These are phyloP conservation scores for Druon quercuslanigerum DNA, from an alignment of 1,140 invertebrate genomes.

Conservation along the genomic window DNA sequence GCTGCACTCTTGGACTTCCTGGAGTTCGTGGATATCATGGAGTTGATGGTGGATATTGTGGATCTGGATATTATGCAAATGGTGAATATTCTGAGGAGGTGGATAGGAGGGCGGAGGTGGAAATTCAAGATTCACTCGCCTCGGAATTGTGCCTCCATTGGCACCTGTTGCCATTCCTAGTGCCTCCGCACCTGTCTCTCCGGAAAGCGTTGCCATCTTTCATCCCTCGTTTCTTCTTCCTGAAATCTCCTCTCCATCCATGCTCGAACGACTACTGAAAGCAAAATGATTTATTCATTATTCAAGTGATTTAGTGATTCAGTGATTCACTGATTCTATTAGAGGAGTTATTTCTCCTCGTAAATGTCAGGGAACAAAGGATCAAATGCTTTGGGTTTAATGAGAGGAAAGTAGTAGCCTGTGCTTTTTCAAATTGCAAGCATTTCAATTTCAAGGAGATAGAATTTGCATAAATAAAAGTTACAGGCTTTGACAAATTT, in stretches of 20 bases:
- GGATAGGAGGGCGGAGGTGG: slow-evolving; percentile 77
- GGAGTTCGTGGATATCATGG: not conserved
- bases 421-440: no score
- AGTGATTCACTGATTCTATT: no score
- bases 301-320: not conserved
- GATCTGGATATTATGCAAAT: slow-evolving; percentile 31
- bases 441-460: no score
- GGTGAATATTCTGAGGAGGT: slow-evolving; percentile 66
- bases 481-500: no score
- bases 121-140: slow-evolving; percentile 74
- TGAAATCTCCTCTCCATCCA: slow-evolving; percentile 37
- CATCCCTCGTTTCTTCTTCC: slow-evolving; percentile 44
- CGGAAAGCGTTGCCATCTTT: slow-evolving; percentile 65
- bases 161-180: slow-evolving; percentile 59
- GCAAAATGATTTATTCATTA: not conserved
- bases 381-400: no score
- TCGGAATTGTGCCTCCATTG: slow-evolving; percentile 50
- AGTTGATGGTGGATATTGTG: slow-evolving; percentile 43
- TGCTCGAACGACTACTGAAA: slow-evolving; percentile 24
- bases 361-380: no score
- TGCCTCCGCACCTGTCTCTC: slow-evolving; percentile 53
- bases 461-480: no score
- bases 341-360: no score
- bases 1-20: no score
- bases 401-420: no score